A percentile compares a stretch with the other conserved stretches of the same genome.
phyloP scores from a whole-genome alignment of 2,113 vertebrate genomes.

The Mirounga angustirostris region DNA sequence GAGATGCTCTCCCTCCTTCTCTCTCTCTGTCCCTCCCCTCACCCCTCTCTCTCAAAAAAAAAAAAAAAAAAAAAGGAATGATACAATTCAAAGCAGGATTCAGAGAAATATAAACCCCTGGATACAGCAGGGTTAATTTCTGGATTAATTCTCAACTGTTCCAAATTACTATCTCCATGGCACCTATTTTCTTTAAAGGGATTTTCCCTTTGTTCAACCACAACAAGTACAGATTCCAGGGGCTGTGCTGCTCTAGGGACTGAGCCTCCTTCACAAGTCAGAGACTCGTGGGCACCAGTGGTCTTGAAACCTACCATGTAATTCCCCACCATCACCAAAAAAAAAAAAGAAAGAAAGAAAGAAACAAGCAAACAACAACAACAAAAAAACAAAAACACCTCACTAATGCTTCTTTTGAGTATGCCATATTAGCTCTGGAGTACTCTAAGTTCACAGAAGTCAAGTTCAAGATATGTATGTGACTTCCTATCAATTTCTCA shows the following conservation, averaged over 20 bases:
- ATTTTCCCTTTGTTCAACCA: not conserved
- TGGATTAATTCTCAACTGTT: not conserved
- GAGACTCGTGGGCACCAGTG: not conserved
- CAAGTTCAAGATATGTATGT: not conserved
- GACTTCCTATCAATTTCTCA: conserved; percentile 45
- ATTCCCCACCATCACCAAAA: not conserved
- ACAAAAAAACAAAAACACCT: not conserved
- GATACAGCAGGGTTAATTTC: not conserved
- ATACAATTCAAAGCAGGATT: conserved; percentile 15
- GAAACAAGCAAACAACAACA: too few species aligned
- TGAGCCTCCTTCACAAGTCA: not conserved
- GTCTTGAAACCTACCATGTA: conserved; percentile 4
- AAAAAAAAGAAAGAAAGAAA: not conserved
- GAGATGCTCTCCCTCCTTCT: not conserved
- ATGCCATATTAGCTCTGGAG: conserved; percentile 10
- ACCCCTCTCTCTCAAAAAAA: not conserved
- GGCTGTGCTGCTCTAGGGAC: not conserved
- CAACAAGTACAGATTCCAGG: not conserved
- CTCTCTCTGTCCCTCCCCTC: not conserved
- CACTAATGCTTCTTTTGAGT: not conserved
- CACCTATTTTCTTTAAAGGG: not conserved
- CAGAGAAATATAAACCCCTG: not conserved
- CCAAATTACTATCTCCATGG: not conserved
- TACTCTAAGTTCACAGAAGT: conserved; percentile 53
- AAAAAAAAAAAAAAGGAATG: not conserved